Evolutionary conservation across 30 jellyfish, hydroid and myxozoan genomes (phyloP).

Genomic region (Turritopsis dohrnii): DNA sequence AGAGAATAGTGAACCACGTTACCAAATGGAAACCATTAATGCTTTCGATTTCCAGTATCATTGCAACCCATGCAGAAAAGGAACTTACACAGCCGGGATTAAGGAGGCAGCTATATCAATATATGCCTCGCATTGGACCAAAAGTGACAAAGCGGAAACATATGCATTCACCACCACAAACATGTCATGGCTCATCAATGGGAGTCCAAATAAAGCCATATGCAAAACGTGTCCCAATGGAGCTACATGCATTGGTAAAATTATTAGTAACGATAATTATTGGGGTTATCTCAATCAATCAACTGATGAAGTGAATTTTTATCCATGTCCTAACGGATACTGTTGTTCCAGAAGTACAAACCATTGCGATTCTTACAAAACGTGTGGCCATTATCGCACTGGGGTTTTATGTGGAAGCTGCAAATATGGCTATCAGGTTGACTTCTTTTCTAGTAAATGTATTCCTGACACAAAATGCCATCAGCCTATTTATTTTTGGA

Average conservation of each 20-base stretch:
- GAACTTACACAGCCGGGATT: not conserved
- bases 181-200: not conserved
- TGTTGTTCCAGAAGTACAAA: not conserved
- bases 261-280: not conserved
- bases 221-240: not conserved
- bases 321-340: slow-evolving; percentile 1
- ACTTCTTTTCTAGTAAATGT: slow-evolving; percentile 19
- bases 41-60: not conserved
- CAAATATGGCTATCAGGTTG: slow-evolving; percentile 15
- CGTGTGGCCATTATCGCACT: slow-evolving; percentile 21
- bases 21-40: not conserved
- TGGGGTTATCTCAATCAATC: not conserved
- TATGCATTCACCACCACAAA: not conserved
- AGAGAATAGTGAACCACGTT: not conserved
- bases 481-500: not conserved
- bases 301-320: not conserved
- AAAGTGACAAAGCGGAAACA: not conserved
- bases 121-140: not conserved
- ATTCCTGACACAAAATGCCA: slow-evolving; percentile 16
- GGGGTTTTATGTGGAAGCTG: slow-evolving; percentile 40
- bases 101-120: not conserved
- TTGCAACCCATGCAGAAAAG: not conserved
- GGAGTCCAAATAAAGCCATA: not conserved
- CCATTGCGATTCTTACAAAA: slow-evolving; percentile 10
- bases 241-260: not conserved